phyloP scores from a whole-genome alignment of 2,797 vertebrate species.

The Rhynchonycteris naso region DNA sequence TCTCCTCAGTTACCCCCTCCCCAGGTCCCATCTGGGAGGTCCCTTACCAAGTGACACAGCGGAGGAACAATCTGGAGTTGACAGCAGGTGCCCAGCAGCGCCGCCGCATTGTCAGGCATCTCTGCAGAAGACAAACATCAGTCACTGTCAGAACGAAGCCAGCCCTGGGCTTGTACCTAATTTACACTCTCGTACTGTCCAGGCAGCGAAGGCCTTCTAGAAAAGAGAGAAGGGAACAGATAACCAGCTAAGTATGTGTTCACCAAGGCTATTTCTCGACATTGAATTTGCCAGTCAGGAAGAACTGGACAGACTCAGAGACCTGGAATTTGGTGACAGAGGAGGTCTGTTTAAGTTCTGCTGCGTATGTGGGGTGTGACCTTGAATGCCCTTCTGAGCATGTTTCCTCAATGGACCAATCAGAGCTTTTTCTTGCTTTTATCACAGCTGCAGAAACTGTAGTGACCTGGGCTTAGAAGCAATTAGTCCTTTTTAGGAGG shows the following conservation, averaged over 20 bases:
- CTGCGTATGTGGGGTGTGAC: not conserved
- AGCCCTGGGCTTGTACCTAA: not conserved
- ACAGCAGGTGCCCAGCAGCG: conserved; percentile 89
- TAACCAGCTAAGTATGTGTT: not conserved
- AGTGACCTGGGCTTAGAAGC: not conserved
- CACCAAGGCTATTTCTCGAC: not conserved
- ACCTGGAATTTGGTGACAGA: not conserved
- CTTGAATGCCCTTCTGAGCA: not conserved
- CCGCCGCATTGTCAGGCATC: conserved; percentile 86
- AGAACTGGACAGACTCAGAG: not conserved
- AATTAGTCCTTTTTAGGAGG: not conserved
- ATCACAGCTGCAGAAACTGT: not conserved
- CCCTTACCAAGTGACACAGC: conserved; percentile 89
- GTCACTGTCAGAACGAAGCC: not conserved
- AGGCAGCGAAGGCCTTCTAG: not conserved
- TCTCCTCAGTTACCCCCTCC: not conserved
- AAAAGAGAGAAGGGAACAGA: not conserved
- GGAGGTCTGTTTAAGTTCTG: not conserved
- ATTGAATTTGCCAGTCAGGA: not conserved
- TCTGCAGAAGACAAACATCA: conserved; percentile 84
- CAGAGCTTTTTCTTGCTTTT: not conserved
- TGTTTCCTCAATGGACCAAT: not conserved
- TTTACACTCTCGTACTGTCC: not conserved
- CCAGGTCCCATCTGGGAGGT: not conserved
- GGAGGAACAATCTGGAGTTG: conserved; percentile 85